These are phyloP conservation scores for Sycobia sp. DNA, from an alignment of 1,140 invertebrate species.

Conservation along the genomic window DNA sequence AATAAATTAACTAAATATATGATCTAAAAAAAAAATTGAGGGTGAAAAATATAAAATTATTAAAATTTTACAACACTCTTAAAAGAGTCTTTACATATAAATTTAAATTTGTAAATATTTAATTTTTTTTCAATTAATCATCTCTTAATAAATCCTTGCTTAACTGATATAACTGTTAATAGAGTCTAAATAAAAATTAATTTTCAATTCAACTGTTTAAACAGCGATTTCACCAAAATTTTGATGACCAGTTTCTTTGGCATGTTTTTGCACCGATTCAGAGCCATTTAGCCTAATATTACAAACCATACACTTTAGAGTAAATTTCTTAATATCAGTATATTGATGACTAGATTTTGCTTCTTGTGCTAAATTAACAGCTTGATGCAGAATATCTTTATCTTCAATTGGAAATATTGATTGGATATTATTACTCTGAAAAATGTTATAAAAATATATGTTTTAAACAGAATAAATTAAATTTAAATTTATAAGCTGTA, in stretches of 20 bases:
- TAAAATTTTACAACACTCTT: no score
- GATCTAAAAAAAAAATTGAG: no score
- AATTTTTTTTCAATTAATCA: no score
- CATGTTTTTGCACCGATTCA: slow-evolving; percentile 80
- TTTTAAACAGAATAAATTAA: not conserved
- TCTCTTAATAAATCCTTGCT: no score
- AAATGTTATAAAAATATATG: not conserved
- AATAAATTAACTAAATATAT: no score
- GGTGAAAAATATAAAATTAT: no score
- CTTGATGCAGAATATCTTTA: slow-evolving; percentile 74
- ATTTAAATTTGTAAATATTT: no score
- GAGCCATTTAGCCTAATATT: slow-evolving; percentile 76
- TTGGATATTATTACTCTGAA: slow-evolving; percentile 70
- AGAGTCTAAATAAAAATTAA: no score
- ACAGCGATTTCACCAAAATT: slow-evolving; percentile 84
- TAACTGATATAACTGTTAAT: no score
- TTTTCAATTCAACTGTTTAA: no score
- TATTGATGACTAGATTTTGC: slow-evolving; percentile 86
- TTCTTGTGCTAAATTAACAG: slow-evolving; percentile 82
- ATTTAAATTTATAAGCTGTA: not conserved
- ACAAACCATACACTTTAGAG: slow-evolving; percentile 81
- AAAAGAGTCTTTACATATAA: no score
- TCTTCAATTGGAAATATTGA: slow-evolving; percentile 84
- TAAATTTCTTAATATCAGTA: slow-evolving; percentile 88
- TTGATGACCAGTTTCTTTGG: slow-evolving; percentile 81